Evolutionary conservation across 2,888 invertebrate genomes (phyloP), one percentile per base, ranked within the genome.

Genomic region (Polietes domitor): DNA sequence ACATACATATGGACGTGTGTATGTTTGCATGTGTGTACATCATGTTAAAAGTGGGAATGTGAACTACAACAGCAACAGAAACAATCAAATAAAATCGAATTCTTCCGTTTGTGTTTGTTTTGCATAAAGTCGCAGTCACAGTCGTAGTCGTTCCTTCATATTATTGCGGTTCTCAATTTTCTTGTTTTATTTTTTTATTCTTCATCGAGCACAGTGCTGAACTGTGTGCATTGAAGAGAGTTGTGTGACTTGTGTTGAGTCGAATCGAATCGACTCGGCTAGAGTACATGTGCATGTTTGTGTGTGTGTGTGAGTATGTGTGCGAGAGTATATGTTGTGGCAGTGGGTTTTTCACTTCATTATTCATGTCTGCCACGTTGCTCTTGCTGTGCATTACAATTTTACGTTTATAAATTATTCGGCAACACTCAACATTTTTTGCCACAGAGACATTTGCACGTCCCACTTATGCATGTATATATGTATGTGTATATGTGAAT

Each of bases 381-480:
- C 72, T 55, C 41, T 78, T 78, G 32, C 63, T 79, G 65, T 81
- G 72, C 73, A 73, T 73, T 77, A 71, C 73, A 58, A 61, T 74
- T 77, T 82, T 74, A 77, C 70, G 63, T 77, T 63, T 77, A 77
- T 82, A 82, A 74, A 82, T 77, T 77, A 82, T 82, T 80, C 76
- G 76, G 70, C 76, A 76, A 76, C 72, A 76, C 80, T 80, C 55
- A 80, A 65, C 43, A 24, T 68, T 79, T 50, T 53, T 77, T 55
- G 65, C 78, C 78, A 79, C 63, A 79, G 55, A 73, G 65, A 73
- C 78, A 73, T 79, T 79, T 63, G 65, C 78, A 65, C 53, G 65
- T 73, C 24, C 53, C 10, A 50, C 63, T 63, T n/a, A 76, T 41
- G 50, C 15, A 47, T 15, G 24, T 50, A 1, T 26, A 65, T 19